phyloP scores from a whole-genome alignment of 2,888 invertebrate genomes.

The Girardia tigrina region DNA sequence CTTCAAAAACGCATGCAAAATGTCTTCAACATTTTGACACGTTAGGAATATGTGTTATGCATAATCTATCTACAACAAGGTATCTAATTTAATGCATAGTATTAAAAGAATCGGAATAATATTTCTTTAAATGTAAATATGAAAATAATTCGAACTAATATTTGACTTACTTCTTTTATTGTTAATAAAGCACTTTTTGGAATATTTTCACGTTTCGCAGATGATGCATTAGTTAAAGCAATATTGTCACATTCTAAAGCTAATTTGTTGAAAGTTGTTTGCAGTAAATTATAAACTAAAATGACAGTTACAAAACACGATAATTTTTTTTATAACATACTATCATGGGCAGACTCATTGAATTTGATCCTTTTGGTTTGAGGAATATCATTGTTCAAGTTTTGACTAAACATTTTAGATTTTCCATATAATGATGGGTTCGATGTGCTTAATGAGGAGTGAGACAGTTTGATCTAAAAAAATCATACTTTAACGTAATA shows the following conservation, averaged over 20 bases:
- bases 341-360: background rate
- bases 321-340: background rate
- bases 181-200: background rate
- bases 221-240: background rate
- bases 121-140: too few species aligned
- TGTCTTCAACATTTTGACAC: too few species aligned
- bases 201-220: background rate
- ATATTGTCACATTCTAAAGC: background rate
- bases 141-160: too few species aligned
- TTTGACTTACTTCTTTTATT: background rate
- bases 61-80: too few species aligned
- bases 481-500: background rate
- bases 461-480: background rate
- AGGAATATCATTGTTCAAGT: background rate
- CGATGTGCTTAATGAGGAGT: background rate
- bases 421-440: background rate
- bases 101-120: too few species aligned
- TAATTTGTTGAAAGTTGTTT: background rate
- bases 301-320: background rate
- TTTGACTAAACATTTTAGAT: background rate
- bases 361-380: background rate
- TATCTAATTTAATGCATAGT: too few species aligned
- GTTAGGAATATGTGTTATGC: too few species aligned
- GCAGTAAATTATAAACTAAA: background rate
- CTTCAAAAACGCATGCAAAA: too few species aligned